Base-by-base conservation (phyloP, 1,140 invertebrate species). In the Amphibalanus amphitrite region DNA sequence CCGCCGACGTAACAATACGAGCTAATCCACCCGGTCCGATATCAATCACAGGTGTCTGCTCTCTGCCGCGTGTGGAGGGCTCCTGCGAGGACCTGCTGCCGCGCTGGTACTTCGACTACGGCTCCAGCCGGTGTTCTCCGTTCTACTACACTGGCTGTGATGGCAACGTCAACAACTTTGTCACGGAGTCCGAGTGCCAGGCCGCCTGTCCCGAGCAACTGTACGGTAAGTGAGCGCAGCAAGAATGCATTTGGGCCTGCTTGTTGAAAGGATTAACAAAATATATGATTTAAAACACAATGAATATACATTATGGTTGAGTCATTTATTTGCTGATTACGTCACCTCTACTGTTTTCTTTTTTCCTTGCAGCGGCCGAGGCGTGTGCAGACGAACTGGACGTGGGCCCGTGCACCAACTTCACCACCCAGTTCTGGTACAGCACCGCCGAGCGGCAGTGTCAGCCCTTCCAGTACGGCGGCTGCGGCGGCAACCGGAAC, bases 121-220 rank as follows among this genome's bases (percentile, higher is more conserved):
- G 84, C 33, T 88, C 93, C 79, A 90, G 93, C 79, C 85, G 89
- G 71, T 98, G 95, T 85, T 85, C 90, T 83, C 91, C 92, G 68
- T 98, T 98, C 85, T 94, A 94, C 85, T 97, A 92, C 83, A 88
- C 87, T 72, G 94, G 94, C 74, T 89, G 88, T 79, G 84, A 85
- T 78, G 88, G 88, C n/a, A 91, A 91, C 80, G 83, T 83, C 73
- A 92, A 92, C 81, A 86, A 88, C 79, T 92, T 92, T 83, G 84
- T 84, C 77, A 86, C 84, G 78, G 84, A 87, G 80, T 85, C 87
- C 73, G 85, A 86, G 79, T 97, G 95, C 81, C 13, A 59, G 47
- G 6, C 10, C 13, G 10, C 47, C 13, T 59, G 47, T 20, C 47
- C 47, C 47, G 10, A 13, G 23, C 47, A 59, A 8, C 10, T 59